Evolutionary conservation across 1,140 invertebrate genomes (phyloP).

Genomic region (Aphelenchoides besseyi): DNA sequence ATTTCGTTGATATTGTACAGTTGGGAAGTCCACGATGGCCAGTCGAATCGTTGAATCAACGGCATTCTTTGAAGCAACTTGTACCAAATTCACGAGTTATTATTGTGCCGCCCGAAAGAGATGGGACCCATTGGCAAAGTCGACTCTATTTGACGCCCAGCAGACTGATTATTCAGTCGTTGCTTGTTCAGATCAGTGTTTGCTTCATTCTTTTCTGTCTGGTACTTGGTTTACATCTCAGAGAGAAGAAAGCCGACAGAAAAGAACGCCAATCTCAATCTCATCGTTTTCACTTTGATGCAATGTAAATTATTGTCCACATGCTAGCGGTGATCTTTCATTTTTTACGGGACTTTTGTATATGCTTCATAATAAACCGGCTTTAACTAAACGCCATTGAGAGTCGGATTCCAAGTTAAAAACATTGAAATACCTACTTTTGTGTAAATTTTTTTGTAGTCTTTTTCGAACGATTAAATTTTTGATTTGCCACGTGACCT

Average conservation of each 20-base stretch:
- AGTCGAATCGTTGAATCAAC: constrained; percentile 12
- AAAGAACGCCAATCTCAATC: constrained; percentile 69
- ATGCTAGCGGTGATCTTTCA: neutral
- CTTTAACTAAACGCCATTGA: too few species aligned
- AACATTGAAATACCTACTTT: too few species aligned
- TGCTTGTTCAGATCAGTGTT: constrained; percentile 79
- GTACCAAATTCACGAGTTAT: constrained; percentile 97
- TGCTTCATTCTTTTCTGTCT: constrained; percentile 80
- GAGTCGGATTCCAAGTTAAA: too few species aligned
- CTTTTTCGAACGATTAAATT: too few species aligned
- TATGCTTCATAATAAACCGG: too few species aligned
- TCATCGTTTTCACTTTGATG: constrained; percentile 50
- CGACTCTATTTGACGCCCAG: constrained; percentile 93
- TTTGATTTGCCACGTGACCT: too few species aligned
- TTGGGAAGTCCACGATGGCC: constrained; percentile 72
- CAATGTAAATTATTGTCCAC: constrained; percentile 36
- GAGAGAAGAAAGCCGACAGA: constrained; percentile 80
- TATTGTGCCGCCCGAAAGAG: constrained; percentile 79
- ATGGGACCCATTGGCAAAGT: constrained; percentile 79
- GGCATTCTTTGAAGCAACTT: constrained; percentile 72
- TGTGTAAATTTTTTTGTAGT: too few species aligned
- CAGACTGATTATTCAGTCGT: constrained; percentile 84
- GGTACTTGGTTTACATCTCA: constrained; percentile 83
- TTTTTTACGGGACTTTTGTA: too few species aligned
- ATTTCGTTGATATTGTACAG: constrained; percentile 86